These are phyloP conservation scores for Camarhynchus parvulus DNA, from an alignment of 2,113 vertebrate genomes.

Conservation along the genomic window DNA sequence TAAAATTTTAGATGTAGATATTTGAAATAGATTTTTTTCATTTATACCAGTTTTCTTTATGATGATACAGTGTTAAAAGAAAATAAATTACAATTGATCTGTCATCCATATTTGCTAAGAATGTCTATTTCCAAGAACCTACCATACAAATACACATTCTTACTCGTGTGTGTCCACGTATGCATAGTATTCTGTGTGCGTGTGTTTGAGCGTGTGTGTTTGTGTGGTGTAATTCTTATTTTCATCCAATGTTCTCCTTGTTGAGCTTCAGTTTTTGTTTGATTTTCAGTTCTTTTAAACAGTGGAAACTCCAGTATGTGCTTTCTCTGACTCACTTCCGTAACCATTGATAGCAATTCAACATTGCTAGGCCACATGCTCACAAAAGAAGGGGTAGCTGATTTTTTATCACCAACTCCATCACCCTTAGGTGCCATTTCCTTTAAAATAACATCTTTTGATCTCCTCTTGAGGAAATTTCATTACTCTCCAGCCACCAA, in stretches of 20 bases:
- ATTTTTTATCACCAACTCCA: conserved; percentile 23
- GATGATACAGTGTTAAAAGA: conserved; percentile 88
- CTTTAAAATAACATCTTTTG: conserved; percentile 39
- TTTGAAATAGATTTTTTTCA: conserved; percentile 90
- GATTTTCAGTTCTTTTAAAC: conserved; percentile 39
- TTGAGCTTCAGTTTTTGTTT: conserved; percentile 57
- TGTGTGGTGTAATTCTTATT: conserved; percentile 49
- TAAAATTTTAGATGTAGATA: conserved; percentile 94
- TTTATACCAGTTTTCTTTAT: conserved; percentile 88
- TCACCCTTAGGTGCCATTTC: conserved; percentile 20
- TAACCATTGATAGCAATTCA: conserved; percentile 57
- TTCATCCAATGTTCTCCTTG: conserved; percentile 62
- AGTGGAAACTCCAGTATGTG: conserved; percentile 71
- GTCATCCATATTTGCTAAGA: conserved; percentile 90
- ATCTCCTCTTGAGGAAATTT: conserved; percentile 24
- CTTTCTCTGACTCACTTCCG: conserved; percentile 61
- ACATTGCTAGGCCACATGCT: conserved; percentile 54
- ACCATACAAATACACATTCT: conserved; percentile 76
- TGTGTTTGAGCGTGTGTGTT: conserved; percentile 37
- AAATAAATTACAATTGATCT: conserved; percentile 89
- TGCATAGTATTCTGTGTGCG: conserved; percentile 60
- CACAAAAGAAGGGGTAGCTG: conserved; percentile 41
- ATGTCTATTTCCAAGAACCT: conserved; percentile 83
- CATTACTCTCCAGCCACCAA: conserved; percentile 55
- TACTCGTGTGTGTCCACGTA: conserved; percentile 69